Evolutionary conservation across 2,888 invertebrate genomes (phyloP).

Genomic region (Ptilodon capucinus): DNA sequence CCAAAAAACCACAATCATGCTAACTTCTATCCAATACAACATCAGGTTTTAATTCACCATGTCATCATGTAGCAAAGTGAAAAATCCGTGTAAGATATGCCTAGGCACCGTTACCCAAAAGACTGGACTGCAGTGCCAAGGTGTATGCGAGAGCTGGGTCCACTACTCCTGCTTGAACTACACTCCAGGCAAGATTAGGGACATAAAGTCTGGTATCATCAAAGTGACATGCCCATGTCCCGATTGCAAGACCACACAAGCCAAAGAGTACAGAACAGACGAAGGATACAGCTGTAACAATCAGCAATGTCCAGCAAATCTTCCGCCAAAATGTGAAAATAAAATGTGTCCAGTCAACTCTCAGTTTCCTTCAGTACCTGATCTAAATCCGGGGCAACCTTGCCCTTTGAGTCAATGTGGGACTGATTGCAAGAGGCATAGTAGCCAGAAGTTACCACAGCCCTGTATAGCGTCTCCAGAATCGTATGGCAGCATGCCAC

Average conservation of each 20-base stretch:
- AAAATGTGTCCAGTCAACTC: slow-evolving; percentile 37
- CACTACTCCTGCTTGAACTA: slow-evolving; percentile 66
- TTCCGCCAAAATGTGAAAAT: slow-evolving; percentile 46
- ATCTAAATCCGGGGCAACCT: slow-evolving; percentile 16
- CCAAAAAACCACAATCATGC: slow-evolving; percentile 12
- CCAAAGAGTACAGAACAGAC: slow-evolving; percentile 53
- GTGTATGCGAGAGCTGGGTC: slow-evolving; percentile 63
- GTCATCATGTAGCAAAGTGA: slow-evolving; percentile 53
- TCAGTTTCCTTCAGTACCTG: slow-evolving; percentile 16
- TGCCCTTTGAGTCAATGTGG: slow-evolving; percentile 45
- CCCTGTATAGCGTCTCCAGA: neutral
- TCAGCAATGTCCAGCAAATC: slow-evolving; percentile 53
- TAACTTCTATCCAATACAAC: slow-evolving; percentile 13
- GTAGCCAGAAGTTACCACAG: slow-evolving; percentile 23
- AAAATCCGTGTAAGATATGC: slow-evolving; percentile 70
- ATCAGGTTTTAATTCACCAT: slow-evolving; percentile 32
- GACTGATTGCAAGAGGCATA: slow-evolving; percentile 38
- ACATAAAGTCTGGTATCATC: slow-evolving; percentile 61
- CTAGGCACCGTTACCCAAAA: slow-evolving; percentile 51
- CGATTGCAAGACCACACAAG: slow-evolving; percentile 52
- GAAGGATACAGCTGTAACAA: slow-evolving; percentile 55
- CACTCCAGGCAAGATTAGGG: slow-evolving; percentile 64
- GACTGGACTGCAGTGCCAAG: slow-evolving; percentile 63
- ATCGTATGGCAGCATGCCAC: slow-evolving; percentile 19
- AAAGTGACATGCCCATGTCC: slow-evolving; percentile 70